Base-by-base conservation (phyloP, 2,888 invertebrate species). In the Agonopterix alstromeriana region DNA sequence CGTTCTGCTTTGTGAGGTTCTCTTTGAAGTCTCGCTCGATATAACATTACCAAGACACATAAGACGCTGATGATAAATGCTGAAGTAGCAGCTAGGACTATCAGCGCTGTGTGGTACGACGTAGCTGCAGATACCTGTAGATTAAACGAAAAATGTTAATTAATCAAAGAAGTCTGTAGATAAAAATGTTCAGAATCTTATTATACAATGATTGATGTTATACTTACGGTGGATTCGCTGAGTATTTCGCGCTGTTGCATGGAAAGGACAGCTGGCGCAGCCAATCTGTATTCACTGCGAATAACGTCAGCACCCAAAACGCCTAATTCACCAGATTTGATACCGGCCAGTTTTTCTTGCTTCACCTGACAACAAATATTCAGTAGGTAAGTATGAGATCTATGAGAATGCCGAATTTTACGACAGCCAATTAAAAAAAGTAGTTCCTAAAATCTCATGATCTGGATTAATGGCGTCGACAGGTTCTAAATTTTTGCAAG, bases 11-110 rank as follows among this genome's bases (percentile, higher is more conserved):
- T 88, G 50, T 90, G 90, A 1, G 85, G 84, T 49, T 89, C 87
- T 9, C 88, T 62, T 56, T 89, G 90, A 27, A 91, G 69, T 52
- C 85, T 74, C 9, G 90, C 89, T 9, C 94, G 91, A 73, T 95
- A 95, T 10, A 95, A 79, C 90, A 94, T 92, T 2, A 95, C 90
- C 10, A 95, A 89, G 3, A 95, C 92, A 35, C 94, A 92, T 12
- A 95, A 87, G 12, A 94, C 92, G 69, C 94, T 94, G 70, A 95
- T 94, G 49, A 95, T 90, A 67, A 95, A 95, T 0, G 95, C 94
- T 3, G 95, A 94, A 7, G 93, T 93, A 0, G 94, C 94, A 17
- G 94, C 94, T 47, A 95, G 86, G 10, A 95, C 94, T 60, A 95
- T 92, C 12, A 95, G 88, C 42, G 94, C 94, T 9, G 94, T 92